Percentiles rank a stretch among this genome's conserved stretches.
phyloP scores from a whole-genome alignment of 2,888 invertebrate genomes.

The Brachypalpus laphriformis region DNA sequence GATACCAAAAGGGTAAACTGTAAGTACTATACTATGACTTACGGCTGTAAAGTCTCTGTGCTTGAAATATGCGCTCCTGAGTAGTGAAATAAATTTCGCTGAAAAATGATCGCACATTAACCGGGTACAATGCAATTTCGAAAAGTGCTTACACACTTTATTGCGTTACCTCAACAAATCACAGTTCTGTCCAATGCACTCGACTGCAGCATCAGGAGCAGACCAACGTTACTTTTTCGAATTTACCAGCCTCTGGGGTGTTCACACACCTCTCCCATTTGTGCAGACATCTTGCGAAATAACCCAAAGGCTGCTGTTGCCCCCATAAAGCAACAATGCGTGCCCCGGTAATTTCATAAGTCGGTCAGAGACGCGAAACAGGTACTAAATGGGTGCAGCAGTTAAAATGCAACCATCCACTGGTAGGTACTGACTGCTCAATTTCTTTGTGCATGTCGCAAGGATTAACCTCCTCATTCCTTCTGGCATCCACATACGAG shows the following conservation, averaged over 20 bases:
- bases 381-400: conserved; percentile 64
- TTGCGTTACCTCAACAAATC: conserved; percentile 39
- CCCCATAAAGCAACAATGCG: conserved; percentile 35
- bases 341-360: conserved; percentile 50
- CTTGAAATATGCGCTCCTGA: no score
- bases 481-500: not conserved
- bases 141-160: conserved; percentile 2
- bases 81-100: conserved; percentile 17
- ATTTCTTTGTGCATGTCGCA: conserved; percentile 63
- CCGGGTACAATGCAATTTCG: not conserved
- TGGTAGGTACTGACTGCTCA: conserved; percentile 53
- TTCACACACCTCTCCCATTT: conserved; percentile 68
- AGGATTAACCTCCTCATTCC: conserved; percentile 59
- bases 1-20: no score
- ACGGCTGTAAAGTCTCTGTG: no score
- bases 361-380: conserved; percentile 57
- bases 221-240: no score
- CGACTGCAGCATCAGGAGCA: conserved; percentile 5
- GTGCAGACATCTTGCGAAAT: conserved; percentile 69
- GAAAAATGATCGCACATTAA: conserved; percentile 43
- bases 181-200: not conserved
- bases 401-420: conserved; percentile 23
- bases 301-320: conserved; percentile 33
- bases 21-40: no score
- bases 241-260: conserved; percentile 50